Percentiles rank a stretch among this genome's conserved stretches.
phyloP scores from a whole-genome alignment of 2,113 vertebrate genomes.

The Lampris incognitus region DNA sequence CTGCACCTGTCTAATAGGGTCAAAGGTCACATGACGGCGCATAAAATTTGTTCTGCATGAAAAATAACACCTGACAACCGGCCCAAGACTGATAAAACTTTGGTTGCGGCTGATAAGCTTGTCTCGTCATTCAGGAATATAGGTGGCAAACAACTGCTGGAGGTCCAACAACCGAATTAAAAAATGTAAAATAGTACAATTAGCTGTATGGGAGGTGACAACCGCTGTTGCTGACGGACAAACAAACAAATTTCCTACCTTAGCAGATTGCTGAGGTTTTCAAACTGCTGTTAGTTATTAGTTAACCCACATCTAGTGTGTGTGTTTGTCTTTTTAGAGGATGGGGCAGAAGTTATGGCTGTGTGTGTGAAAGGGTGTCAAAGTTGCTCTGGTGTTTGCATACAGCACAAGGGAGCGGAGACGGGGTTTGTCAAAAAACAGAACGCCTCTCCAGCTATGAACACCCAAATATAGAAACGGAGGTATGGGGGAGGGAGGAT shows the following conservation, averaged over 20 bases:
- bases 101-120: too few species aligned
- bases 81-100: too few species aligned
- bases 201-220: too few species aligned
- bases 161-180: too few species aligned
- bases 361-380: conserved; percentile 4
- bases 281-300: not conserved
- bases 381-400: conserved; percentile 6
- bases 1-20: too few species aligned
- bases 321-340: not conserved
- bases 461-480: conserved; percentile 69
- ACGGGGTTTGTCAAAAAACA: conserved; percentile 44
- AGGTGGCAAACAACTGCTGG: too few species aligned
- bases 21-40: too few species aligned
- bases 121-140: too few species aligned
- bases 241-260: not conserved
- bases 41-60: too few species aligned
- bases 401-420: conserved; percentile 18
- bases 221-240: not conserved
- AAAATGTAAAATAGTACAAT: too few species aligned
- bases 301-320: not conserved
- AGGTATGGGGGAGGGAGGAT: conserved; percentile 33
- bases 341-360: not conserved
- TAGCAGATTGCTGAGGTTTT: too few species aligned
- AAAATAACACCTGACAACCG: too few species aligned
- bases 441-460: conserved; percentile 29